Percentiles rank a stretch among this genome's conserved stretches.
These are phyloP conservation scores for Chaenodraco wilsoni DNA, from an alignment of 2,797 vertebrate genomes.

Conservation along the genomic window DNA sequence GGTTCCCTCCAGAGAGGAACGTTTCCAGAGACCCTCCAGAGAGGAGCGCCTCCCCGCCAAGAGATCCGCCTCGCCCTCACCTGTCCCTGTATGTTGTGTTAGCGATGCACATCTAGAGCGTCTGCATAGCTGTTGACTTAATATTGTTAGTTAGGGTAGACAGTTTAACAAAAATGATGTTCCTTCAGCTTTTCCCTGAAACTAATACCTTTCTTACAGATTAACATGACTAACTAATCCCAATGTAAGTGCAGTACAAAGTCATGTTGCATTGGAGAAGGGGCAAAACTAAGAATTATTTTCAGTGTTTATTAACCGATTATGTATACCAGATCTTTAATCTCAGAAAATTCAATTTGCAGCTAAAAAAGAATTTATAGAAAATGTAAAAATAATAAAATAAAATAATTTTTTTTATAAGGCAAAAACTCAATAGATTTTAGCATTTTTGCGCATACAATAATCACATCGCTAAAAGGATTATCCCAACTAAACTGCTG, in stretches of 20 bases:
- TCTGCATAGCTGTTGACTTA: background rate
- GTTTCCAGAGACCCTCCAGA: too few relatives aligned
- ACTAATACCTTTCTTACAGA: background rate
- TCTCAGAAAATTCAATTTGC: background rate
- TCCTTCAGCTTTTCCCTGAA: background rate
- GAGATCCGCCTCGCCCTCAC: constrained; percentile 79
- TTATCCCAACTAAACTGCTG: too few relatives aligned
- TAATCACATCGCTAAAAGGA: too few relatives aligned
- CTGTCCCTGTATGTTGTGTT: constrained; percentile 84
- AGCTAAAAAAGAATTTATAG: too few relatives aligned
- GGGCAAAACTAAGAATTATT: background rate
- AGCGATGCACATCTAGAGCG: constrained; percentile 6
- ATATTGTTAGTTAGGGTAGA: background rate
- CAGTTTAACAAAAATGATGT: background rate
- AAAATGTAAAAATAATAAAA: too few relatives aligned
- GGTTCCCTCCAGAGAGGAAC: constrained; percentile 59
- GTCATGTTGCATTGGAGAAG: background rate
- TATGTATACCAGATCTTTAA: background rate
- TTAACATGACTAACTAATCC: constrained; percentile 2
- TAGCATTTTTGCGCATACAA: too few relatives aligned
- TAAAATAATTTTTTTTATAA: too few relatives aligned
- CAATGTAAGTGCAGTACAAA: background rate
- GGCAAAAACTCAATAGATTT: too few relatives aligned
- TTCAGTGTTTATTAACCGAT: background rate
- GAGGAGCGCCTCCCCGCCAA: constrained; percentile 39